Evolutionary conservation across 2,797 vertebrate species (phyloP), one percentile per base, ranked within the genome.

Genomic region (Poecilia picta): DNA sequence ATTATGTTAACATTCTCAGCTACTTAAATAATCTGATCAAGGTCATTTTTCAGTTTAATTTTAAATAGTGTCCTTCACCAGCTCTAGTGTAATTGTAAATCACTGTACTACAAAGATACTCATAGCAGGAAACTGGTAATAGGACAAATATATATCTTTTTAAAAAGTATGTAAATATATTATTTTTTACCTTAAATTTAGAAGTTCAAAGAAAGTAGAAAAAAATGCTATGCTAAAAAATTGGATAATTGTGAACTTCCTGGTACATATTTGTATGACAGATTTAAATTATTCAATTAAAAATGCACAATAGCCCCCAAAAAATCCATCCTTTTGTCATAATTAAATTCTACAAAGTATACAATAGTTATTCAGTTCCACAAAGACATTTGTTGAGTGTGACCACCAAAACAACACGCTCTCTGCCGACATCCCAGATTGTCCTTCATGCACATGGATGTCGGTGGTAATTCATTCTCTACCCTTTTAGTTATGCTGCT

Each of bases 261-360:
- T 86, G 76, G 62, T 4, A 33, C 47, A 31, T 84, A 88, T 84
- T 82, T 82, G 76, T 71, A n/a, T 71, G 39, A 43, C 25, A 16
- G 25, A 43, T 12, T n/a, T 28, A 71, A 71, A 71, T 43, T 23
- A 3, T 45, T 28, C 13, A 28, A n/a, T 45, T n/a, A 46, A 46
- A 73, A 25, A 16, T 1, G 0, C 16, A 36, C 46, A 64, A 64
- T 64, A 33, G 15, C 28, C n/a, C 25, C 33, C n/a, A 62, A 31
- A 20, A n/a, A 23, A 25, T 45, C 53, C 2, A n/a, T 43, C 13
- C 28, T 43, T 43, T 25, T n/a, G 43, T 31, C 59, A 8, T 64
- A 33, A 66, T 31, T 51, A 39, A 72, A 45, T 59, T 72, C 41
- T 59, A 7, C 25, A 43, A 53, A 72, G 51, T 77, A 71, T 12